phyloP scores from a whole-genome alignment of 2,797 vertebrate species.

The Silurus lanzhouensis region DNA sequence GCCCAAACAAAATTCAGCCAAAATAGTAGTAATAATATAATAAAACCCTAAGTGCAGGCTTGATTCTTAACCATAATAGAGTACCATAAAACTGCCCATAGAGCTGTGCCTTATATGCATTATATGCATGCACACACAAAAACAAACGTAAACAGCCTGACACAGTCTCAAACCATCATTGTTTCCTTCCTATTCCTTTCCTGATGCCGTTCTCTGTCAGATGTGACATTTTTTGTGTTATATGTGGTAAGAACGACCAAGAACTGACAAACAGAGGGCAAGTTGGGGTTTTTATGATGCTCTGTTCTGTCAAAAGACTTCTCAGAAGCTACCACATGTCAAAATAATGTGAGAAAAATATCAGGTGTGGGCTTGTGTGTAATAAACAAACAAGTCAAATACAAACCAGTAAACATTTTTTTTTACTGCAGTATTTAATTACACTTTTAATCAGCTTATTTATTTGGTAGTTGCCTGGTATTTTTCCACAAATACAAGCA shows the following conservation, averaged over 20 bases:
- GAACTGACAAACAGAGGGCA: constrained; percentile 7
- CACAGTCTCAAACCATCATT: constrained; percentile 34
- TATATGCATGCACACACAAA: neutral
- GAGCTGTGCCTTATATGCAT: neutral
- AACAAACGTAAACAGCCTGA: constrained; percentile 7
- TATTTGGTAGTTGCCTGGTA: neutral
- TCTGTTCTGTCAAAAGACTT: constrained; percentile 37
- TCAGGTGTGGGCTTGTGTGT: constrained; percentile 28
- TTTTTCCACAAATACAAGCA: neutral
- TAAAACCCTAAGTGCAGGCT: neutral
- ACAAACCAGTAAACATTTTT: neutral
- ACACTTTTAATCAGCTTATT: neutral
- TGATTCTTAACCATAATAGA: neutral
- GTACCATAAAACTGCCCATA: neutral
- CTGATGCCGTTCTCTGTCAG: constrained; percentile 23
- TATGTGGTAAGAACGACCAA: constrained; percentile 37
- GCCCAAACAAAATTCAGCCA: neutral
- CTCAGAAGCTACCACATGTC: constrained; percentile 36
- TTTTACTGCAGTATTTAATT: neutral
- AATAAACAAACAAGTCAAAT: constrained; percentile 37
- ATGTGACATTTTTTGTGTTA: constrained; percentile 9
- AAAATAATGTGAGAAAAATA: constrained; percentile 44
- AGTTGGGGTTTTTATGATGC: constrained; percentile 19
- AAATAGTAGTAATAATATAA: neutral
- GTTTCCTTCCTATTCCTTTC: constrained; percentile 22